Base-by-base conservation (phyloP, 2,113 vertebrate genomes). In the Trinectes maculatus region DNA sequence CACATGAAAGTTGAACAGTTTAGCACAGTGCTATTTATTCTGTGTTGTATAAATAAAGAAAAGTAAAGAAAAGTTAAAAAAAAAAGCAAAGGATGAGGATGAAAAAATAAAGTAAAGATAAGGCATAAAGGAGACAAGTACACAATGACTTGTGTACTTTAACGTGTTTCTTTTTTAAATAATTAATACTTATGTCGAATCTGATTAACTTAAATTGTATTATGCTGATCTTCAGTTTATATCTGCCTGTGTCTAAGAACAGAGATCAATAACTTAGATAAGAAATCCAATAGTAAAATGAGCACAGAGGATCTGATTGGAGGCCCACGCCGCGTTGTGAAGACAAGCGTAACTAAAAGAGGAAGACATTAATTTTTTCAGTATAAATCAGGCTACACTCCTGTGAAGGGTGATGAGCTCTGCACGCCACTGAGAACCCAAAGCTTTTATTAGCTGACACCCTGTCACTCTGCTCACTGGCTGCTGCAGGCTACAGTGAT, bases 381-480 rank as follows among this genome's bases (percentile, higher is more conserved):
- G 15, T 25, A 8, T 6, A 26, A 31, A 7, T 18, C 25, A 6
- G 24, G 29, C 36, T 47, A 56, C 42, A 39, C 34, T 16, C 11
- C 52, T 51, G 42, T 24, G 33, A 66, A 59, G 44, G 57, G 19
- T 46, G 71, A 79, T 66, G 73, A 77, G 62, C 64, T 59, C 26
- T 63, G 53, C 64, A 59, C 42, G 71, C 42, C 36, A 8, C 59
- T 26, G 33, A 71, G 8, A 62, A 56, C 69, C 54, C 43, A 58
- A 57, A 49, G 67, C 60, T 77, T 83, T 84, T 84, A 83, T 86
- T 71, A 80, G 65, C 62, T 67, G 77, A 61, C 54, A 71, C 44
- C 67, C 39, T 8, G 46, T 65, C 44, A 72, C 48, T 75, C 52
- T 73, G 61, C 61, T 57, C 4, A 19, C 24, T 60, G 63, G 44